Base-by-base conservation (phyloP, 1,140 invertebrate genomes). In the Drosophila ohnishii region DNA sequence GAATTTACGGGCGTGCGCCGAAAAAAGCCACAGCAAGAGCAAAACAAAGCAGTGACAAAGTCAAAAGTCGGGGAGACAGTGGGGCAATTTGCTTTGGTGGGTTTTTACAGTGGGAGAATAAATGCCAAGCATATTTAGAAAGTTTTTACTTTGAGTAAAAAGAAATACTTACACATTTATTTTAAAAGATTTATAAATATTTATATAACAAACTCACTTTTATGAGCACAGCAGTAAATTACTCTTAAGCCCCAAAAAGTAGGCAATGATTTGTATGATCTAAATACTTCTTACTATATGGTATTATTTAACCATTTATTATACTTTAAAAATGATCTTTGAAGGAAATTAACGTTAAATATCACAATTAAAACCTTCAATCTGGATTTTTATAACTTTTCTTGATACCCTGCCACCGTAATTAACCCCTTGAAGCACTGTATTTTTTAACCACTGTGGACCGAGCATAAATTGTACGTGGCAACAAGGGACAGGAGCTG, bases 1-100 rank as follows among this genome's bases (percentile, higher is more conserved):
- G 76, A 87, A 86, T 86, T 86, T 86, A 86, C 82, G 75, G 71
- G 70, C 62, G 71, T 78, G 75, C 53, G 78, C 82, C 70, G 37
- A 66, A 71, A 78, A 79, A 88, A 69, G 50, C 34, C 45, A 40
- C 63, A 66, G 61, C 53, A 80, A 47, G 47, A 80, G 44, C 50
- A 74, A 59, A 78, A 45, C 57, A 63, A 67, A 65, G 51, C 70
- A 71, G 40, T 64, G 60, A 53, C 71, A 61, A 79, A 78, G 75
- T 87, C 83, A 87, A 78, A 82, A 72, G 79, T 76, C 51, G 60
- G 42, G n/a, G 58, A 22, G 28, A 86, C 75, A 86, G 83, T 86
- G 83, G 70, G 30, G 10, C 32, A 35, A 66, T 16, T 66, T 65
- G 8, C 42, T 53, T 9, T 3, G 13, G 6, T 32, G 16, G 16